phyloP scores from a whole-genome alignment of 92 coral and sea anemone genomes.

The Palythoa grandis region DNA sequence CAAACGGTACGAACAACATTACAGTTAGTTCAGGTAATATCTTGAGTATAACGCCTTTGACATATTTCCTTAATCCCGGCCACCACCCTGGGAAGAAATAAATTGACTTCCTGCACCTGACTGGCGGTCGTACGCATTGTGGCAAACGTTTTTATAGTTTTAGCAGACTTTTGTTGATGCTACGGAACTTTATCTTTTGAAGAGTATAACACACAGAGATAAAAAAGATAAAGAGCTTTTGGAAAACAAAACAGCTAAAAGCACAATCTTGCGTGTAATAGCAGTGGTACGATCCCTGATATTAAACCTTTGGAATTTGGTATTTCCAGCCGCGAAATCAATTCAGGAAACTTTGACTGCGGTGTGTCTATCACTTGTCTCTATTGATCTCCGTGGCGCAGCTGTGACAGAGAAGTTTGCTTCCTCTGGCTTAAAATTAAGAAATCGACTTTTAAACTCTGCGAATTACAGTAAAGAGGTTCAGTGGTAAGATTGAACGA shows the following conservation, averaged over 20 bases:
- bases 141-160: not conserved
- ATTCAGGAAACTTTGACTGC: not conserved
- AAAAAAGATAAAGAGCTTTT: no score
- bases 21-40: not conserved
- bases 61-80: not conserved
- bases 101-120: not conserved
- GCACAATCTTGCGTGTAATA: no score
- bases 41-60: not conserved
- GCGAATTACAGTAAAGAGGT: no score
- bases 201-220: no score
- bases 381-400: constrained; percentile 1
- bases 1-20: no score
- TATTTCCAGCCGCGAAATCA: constrained; percentile 19
- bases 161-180: not conserved
- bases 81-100: not conserved
- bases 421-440: no score
- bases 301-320: not conserved
- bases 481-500: no score
- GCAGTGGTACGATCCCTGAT: no score
- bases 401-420: not conserved
- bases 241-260: no score
- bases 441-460: no score
- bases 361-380: constrained; percentile 10
- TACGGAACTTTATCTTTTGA: no score
- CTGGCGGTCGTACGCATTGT: not conserved